Evolutionary conservation across 2,888 invertebrate species (phyloP).

Genomic region (Hemistola chrysoprasaria): DNA sequence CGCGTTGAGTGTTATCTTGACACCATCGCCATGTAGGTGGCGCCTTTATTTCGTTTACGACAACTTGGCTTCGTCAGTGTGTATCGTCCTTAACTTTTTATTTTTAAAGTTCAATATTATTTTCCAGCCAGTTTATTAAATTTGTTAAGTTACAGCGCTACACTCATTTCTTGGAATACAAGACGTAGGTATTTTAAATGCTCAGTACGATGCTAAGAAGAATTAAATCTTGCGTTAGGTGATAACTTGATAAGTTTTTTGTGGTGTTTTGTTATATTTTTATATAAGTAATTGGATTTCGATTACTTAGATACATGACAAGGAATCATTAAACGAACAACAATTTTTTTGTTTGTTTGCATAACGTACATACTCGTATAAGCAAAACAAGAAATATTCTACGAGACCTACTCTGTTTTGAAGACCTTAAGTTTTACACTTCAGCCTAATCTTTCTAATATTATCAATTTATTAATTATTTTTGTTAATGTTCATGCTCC

Average conservation of each 20-base stretch:
- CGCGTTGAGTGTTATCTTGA: conserved; percentile 26
- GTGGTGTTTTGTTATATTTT: background rate
- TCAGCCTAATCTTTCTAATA: too few species aligned
- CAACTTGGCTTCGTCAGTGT: background rate
- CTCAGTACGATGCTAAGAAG: conserved; percentile 2
- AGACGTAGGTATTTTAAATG: conserved; percentile 22
- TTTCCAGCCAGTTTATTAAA: conserved; percentile 4
- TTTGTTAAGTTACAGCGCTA: conserved; percentile 12
- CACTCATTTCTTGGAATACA: conserved; percentile 19
- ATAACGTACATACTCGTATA: too few species aligned
- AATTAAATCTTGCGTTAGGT: conserved; percentile 12
- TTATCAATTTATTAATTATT: too few species aligned
- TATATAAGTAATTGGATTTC: too few species aligned
- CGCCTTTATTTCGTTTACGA: conserved; percentile 15
- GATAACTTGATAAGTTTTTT: conserved; percentile 8
- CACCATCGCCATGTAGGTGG: conserved; percentile 26
- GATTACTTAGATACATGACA: too few species aligned
- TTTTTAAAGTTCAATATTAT: conserved; percentile 8
- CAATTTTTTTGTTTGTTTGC: too few species aligned
- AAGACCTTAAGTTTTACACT: too few species aligned
- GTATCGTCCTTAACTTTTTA: conserved; percentile 2
- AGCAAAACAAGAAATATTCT: too few species aligned
- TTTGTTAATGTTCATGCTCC: too few species aligned
- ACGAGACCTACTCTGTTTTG: too few species aligned
- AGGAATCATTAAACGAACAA: too few species aligned